These are phyloP conservation scores for Apamea crenata DNA, from an alignment of 2,888 invertebrate species.

Conservation along the genomic window DNA sequence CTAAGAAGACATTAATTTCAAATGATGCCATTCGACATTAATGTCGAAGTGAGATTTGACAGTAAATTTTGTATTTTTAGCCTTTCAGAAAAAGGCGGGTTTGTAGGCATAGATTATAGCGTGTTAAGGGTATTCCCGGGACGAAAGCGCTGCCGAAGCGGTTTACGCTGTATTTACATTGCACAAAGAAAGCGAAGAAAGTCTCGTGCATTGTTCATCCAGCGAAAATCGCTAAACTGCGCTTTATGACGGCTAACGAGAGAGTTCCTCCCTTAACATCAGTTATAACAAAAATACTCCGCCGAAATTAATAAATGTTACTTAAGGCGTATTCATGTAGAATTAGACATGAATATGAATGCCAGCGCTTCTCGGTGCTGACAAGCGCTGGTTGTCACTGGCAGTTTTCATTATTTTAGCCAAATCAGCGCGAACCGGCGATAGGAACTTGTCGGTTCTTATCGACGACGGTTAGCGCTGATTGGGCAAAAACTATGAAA, in stretches of 20 bases:
- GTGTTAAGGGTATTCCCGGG: not conserved
- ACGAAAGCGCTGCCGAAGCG: not conserved
- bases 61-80: not conserved
- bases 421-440: not conserved
- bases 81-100: not conserved
- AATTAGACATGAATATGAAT: no score
- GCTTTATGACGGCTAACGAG: not conserved
- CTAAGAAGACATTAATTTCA: not conserved
- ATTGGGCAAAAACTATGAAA: no score
- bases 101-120: not conserved
- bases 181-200: not conserved
- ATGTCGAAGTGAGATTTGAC: not conserved
- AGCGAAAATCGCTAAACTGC: not conserved
- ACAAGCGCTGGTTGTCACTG: no score
- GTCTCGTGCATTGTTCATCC: not conserved
- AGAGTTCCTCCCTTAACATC: not conserved
- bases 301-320: not conserved
- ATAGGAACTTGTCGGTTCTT: no score
- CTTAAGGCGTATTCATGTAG: not conserved
- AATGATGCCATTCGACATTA: not conserved
- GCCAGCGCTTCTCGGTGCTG: no score
- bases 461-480: no score
- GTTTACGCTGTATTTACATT: not conserved
- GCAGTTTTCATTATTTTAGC: no score
- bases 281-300: not conserved